phyloP scores from a whole-genome alignment of 1,140 invertebrate species.

The Callitettix versicolor region DNA sequence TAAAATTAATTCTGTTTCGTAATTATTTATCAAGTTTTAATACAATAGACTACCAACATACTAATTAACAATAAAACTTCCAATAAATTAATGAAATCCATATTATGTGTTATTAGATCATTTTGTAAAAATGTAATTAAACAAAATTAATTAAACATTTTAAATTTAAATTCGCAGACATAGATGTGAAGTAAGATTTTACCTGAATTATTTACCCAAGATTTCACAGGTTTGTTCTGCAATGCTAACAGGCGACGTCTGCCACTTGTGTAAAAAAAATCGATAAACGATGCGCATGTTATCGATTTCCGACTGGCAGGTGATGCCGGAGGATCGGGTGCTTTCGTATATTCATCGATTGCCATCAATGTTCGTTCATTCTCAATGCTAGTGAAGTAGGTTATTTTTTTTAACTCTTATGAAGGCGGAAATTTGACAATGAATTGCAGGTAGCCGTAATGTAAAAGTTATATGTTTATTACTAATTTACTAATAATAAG shows the following conservation, averaged over 20 bases:
- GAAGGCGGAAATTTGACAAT: background rate
- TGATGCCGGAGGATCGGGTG: conserved; percentile 3
- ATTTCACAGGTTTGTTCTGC: background rate
- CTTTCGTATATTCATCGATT: conserved; percentile 13
- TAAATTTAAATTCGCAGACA: background rate
- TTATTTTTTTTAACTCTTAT: background rate
- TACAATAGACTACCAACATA: no score
- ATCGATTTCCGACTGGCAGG: conserved; percentile 23
- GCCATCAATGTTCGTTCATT: background rate
- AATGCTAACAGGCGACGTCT: background rate
- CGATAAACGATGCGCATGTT: conserved; percentile 26
- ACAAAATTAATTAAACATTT: background rate
- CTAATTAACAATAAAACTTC: no score
- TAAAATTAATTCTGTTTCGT: no score
- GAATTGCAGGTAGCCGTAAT: no score
- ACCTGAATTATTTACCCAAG: background rate
- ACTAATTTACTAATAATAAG: no score
- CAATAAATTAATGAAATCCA: no score
- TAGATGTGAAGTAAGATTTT: background rate
- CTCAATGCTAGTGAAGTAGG: no score
- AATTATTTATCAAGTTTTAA: no score
- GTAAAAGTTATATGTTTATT: no score
- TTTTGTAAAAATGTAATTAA: no score
- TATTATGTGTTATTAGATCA: no score
- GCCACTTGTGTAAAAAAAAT: conserved; percentile 19